Base-by-base conservation (phyloP, 2,888 invertebrate species). In the Eupeodes luniger region DNA sequence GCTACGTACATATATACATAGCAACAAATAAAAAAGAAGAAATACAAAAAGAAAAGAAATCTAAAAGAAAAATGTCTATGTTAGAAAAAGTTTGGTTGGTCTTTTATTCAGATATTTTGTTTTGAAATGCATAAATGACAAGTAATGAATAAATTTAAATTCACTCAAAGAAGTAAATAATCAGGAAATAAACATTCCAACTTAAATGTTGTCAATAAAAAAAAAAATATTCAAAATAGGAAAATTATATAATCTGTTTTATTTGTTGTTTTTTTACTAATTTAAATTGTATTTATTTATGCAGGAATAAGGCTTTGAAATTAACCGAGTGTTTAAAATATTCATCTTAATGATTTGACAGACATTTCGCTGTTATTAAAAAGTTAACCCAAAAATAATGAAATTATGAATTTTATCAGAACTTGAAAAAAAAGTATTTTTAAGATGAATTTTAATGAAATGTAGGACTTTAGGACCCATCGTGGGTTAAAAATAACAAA, bases 71-170 rank as follows among this genome's bases (percentile, higher is more conserved):
- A 72, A 72, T 34, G 47, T 40, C 55, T 70, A 40, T 40, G 36
- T 59, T n/a, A 47, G 27, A 57, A 47, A 59, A 72, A 72, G 34
- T 72, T 72, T 72, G 57, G 59, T 14, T 16, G 44, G 14, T 27
- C 47, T 47, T 64, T 12, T 49, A 27, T 14, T 27, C 12, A 6
- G 27, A 12, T 27, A 7, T 49, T 14, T 40, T 64, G 0, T 44
- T 19, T 47, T 59, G 34, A 55, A 78, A 64, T 72, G 66, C 69
- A 76, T 69, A 84, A 78, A 67, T 47, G 81, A 53, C 16, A 57
- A 67, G 51, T 36, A 66, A 79, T 80, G 86, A 87, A 87, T 87
- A 87, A 87, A 87, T 87, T 87, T 83, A 53, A 83, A 80, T 81
- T 27, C 47, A 57, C 55, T 51, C 61, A 53, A 55, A 49, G 67